phyloP scores from a whole-genome alignment of 2,888 invertebrate species.

The Eurytoma californica region DNA sequence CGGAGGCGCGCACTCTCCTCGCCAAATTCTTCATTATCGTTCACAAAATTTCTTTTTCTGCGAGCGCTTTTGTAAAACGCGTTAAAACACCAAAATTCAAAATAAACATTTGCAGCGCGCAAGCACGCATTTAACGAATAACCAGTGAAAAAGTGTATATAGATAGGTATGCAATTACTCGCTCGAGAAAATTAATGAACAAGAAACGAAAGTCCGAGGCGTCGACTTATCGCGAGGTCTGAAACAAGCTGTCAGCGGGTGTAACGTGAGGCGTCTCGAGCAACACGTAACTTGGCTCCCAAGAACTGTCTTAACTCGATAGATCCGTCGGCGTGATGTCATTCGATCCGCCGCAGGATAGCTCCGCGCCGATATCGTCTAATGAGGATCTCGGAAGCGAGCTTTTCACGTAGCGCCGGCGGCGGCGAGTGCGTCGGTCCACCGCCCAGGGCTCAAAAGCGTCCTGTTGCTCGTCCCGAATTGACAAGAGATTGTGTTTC shows the following conservation, averaged over 20 bases:
- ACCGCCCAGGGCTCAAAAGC: neutral
- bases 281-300: constrained; percentile 3
- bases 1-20: neutral
- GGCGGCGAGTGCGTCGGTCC: neutral
- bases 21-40: too few relatives aligned
- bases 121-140: neutral
- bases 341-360: neutral
- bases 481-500: constrained; percentile 53
- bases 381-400: constrained; percentile 44
- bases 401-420: neutral
- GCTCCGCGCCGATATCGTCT: neutral
- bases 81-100: too few relatives aligned
- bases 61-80: neutral
- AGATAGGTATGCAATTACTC: neutral
- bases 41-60: too few relatives aligned
- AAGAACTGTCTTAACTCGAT: neutral
- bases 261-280: constrained; percentile 2
- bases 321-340: neutral
- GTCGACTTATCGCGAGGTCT: too few relatives aligned
- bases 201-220: too few relatives aligned
- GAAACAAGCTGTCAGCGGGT: neutral
- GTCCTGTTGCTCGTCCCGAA: constrained; percentile 41
- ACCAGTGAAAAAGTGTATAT: neutral
- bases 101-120: too few relatives aligned
- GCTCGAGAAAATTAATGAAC: too few relatives aligned